Base-by-base conservation (phyloP, 2,888 invertebrate genomes). In the Lithophane semibrunnea region DNA sequence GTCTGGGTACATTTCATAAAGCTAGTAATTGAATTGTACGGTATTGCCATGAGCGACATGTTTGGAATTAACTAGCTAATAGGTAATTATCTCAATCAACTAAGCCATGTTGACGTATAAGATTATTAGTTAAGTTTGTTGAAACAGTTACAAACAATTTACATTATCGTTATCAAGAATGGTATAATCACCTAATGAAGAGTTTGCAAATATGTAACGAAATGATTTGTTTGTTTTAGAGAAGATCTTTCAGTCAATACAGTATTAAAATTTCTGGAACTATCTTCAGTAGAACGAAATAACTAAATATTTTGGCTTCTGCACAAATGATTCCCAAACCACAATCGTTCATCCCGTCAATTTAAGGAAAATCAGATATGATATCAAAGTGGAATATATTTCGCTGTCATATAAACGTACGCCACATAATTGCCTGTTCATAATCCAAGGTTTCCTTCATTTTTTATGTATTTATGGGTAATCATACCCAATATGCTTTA, bases 391-490 rank as follows among this genome's bases (percentile, higher is more conserved):
- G 54, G 73, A 87, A 85, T 87, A 75, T 54, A 81, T 77, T 84
- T 78, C 29, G 21, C 68, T 79, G 70, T 79, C 76, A 58, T 61
- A 80, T 63, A 83, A 86, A 86, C 86, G 74, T 83, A 77, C 73
- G 72, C 56, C 56, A 83, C 69, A 85, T 89, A 88, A 88, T 89
- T 88, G 89, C 75, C 79, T 86, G 80, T 80, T 82, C 88, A 81
- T 89, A 88, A 79, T 73, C 66, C 77, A 77, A 65, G 72, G 70
- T 56, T 74, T 63, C 54, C 73, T 89, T 89, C 85, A 88, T 88
- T 88, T 89, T 89, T 88, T 88, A 88, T 88, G 85, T 86, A 89
- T 89, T 88, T 88, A 88, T 88, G 88, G 89, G 79, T 79, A 85
- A 89, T 88, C 82, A 83, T 86, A 82, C 67, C 70, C 88, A 88